Conservation (phyloP, 2,888 invertebrate genomes). For the Spodoptera littoralis region DNA sequence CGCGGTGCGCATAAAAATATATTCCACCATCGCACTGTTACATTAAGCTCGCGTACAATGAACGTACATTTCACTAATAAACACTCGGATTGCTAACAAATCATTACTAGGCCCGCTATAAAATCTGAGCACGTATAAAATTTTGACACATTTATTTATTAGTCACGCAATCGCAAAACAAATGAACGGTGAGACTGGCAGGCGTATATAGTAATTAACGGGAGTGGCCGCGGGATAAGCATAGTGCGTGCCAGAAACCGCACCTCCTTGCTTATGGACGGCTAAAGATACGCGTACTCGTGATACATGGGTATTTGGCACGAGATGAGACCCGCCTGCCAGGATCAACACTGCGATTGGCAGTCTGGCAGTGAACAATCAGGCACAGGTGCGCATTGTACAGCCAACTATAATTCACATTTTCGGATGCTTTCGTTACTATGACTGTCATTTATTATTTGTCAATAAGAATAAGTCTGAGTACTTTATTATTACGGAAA, state of each 20-base stretch:
- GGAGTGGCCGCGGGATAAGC: constrained; percentile 43
- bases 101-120: constrained; percentile 19
- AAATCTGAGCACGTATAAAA: constrained; percentile 42
- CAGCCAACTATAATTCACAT: constrained; percentile 27
- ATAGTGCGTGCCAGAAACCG: constrained; percentile 46
- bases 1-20: not conserved
- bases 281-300: constrained; percentile 60
- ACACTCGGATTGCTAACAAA: constrained; percentile 30
- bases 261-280: constrained; percentile 42
- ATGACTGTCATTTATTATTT: constrained; percentile 13
- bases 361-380: constrained; percentile 46
- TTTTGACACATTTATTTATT: constrained; percentile 40
- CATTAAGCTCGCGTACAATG: constrained; percentile 7
- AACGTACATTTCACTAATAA: constrained; percentile 21
- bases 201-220: constrained; percentile 53
- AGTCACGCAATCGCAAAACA: constrained; percentile 60
- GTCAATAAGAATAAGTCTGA: constrained; percentile 5
- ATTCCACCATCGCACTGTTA: not conserved
- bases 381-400: constrained; percentile 48
- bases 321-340: constrained; percentile 48
- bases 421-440: constrained; percentile 23
- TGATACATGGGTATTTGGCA: constrained; percentile 60
- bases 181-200: constrained; percentile 60
- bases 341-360: constrained; percentile 55
- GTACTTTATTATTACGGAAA: too few relatives aligned